Base-by-base conservation (phyloP, 2,888 invertebrate genomes). In the Syrphus vitripennis region DNA sequence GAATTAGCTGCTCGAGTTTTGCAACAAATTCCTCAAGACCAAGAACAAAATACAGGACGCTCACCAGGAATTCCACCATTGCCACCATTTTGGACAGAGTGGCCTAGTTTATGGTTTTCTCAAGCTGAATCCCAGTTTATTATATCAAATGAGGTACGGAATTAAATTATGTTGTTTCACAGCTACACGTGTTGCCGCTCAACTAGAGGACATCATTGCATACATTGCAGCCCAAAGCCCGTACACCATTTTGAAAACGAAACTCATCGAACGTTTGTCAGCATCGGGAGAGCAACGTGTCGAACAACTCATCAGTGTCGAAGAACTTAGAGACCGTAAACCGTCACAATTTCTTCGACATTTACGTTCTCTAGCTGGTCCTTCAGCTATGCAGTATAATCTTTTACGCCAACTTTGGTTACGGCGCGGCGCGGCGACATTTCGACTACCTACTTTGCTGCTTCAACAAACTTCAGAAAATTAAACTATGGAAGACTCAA, bases 61-160 rank as follows among this genome's bases (percentile, higher is more conserved):
- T 7, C 53, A 26, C 50, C 26, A 24, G 16, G 55, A 6, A 16
- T 70, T 34, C n/a, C 50, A 69, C 21, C 69, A 48, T n/a, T 69
- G 10, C 70, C 57, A 57, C 29, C 55, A n/a, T 55, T 70, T 55
- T 53, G 50, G 50, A 55, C 69, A 70, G 55, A 50, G 37, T 24
- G 37, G n/a, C 69, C 69, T n/a, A 53, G 53, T 7, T 24, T 70
- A 50, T 70, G 69, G 69, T 70, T 70, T 70, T 50, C 37, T 24
- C 59, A 61, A 24, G 40, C 59, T 40, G 40, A 61, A n/a, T 40
- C 59, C 1, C 34, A 59, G 7, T 34, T 37, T 14, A 9, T 59
- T 29, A 55, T 57, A 9, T 2, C 19, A 19, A 57, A 31, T 31
- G 29, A 57, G 19, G 16, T 57, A 40, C 70, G 2, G 57, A 55